Percentiles rank a stretch among this genome's conserved stretches.
Evolutionary conservation across 2,113 vertebrate genomes (phyloP).

Genomic region (Zosterops hypoxanthus): DNA sequence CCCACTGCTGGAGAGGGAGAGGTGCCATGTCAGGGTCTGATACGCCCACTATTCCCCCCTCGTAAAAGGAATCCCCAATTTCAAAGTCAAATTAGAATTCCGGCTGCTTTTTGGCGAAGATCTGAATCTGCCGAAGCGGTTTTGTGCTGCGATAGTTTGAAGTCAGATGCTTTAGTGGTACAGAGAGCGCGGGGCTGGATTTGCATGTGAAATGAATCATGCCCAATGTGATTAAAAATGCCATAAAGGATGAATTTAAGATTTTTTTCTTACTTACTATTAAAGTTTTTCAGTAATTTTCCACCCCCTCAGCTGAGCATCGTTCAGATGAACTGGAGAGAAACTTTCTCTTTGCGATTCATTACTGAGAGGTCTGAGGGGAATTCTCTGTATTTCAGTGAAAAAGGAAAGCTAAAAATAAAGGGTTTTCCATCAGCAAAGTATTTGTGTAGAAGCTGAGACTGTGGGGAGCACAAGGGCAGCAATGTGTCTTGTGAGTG

Average conservation of each 20-base stretch:
- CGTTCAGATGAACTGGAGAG: neutral
- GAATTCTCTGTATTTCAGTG: slow-evolving; percentile 52
- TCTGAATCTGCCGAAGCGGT: neutral
- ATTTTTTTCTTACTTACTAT: slow-evolving; percentile 23
- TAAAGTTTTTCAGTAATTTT: slow-evolving; percentile 50
- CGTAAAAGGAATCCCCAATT: neutral
- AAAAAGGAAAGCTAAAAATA: slow-evolving; percentile 51
- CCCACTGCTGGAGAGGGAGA: neutral
- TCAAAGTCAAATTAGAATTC: neutral
- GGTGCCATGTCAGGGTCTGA: rapidly evolving
- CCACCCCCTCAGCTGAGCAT: slow-evolving; percentile 8
- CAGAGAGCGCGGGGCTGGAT: slow-evolving; percentile 13
- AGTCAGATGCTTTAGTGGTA: slow-evolving; percentile 15
- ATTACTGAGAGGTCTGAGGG: slow-evolving; percentile 47
- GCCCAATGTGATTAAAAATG: slow-evolving; percentile 1
- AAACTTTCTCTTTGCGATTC: slow-evolving; percentile 33
- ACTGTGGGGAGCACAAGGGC: neutral
- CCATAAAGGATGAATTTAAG: slow-evolving; percentile 20
- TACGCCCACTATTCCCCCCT: rapidly evolving
- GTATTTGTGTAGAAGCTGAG: neutral
- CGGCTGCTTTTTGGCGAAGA: neutral
- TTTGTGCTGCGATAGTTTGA: slow-evolving; percentile 44
- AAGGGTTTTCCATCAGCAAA: neutral
- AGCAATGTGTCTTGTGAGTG: neutral
- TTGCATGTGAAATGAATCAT: slow-evolving; percentile 60